These are phyloP conservation scores for Doryteuthis pealeii DNA, from an alignment of 1,140 invertebrate species.

Conservation along the genomic window DNA sequence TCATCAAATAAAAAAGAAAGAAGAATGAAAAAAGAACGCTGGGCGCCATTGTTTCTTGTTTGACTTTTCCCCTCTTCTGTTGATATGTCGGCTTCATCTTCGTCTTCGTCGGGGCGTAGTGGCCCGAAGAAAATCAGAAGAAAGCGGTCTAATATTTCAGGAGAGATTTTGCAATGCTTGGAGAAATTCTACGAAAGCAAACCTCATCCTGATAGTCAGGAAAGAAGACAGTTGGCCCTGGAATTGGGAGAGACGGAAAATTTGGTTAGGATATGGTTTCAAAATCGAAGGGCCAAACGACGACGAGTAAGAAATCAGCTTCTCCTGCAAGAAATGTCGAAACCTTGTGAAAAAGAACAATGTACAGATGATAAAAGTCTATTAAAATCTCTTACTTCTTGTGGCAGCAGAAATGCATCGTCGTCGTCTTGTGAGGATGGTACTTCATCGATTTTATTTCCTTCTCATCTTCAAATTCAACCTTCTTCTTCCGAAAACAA, in stretches of 20 bases:
- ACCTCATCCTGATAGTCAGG: slow-evolving; percentile 14
- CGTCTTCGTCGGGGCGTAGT: background rate
- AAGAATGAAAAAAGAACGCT: too few relatives aligned
- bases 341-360: too few relatives aligned
- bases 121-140: slow-evolving; percentile 26
- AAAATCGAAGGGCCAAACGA: slow-evolving; percentile 23
- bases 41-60: too few relatives aligned
- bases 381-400: too few relatives aligned
- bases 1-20: too few relatives aligned
- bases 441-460: too few relatives aligned
- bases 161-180: slow-evolving; percentile 17
- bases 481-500: too few relatives aligned
- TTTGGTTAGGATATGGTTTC: slow-evolving; percentile 29
- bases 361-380: too few relatives aligned
- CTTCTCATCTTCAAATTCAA: too few relatives aligned
- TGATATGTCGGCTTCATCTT: background rate
- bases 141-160: slow-evolving; percentile 22
- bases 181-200: slow-evolving; percentile 13
- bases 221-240: slow-evolving; percentile 16
- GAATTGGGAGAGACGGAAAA: slow-evolving; percentile 20
- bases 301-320: slow-evolving; percentile 6
- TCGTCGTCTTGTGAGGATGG: too few relatives aligned
- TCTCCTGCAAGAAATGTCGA: background rate
- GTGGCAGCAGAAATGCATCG: too few relatives aligned
- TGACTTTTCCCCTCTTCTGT: background rate